phyloP scores from a whole-genome alignment of 1,140 invertebrate species.

The Phymorhynchus buccinoides region DNA sequence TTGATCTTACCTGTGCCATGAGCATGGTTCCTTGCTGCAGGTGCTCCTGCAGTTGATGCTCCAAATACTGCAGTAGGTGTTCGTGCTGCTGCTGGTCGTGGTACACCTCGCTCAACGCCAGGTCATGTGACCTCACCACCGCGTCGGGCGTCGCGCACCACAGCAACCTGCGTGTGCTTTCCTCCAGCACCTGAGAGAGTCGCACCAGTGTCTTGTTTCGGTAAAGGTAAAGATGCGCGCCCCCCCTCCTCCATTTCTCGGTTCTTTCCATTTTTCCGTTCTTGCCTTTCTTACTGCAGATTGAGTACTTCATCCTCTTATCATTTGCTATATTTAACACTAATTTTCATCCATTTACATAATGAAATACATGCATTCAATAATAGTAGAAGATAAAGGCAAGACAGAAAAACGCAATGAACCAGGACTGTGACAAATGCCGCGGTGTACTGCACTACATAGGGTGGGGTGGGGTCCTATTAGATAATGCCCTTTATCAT shows the following conservation, averaged over 20 bases:
- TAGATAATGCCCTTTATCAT: too few relatives aligned
- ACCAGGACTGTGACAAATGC: too few relatives aligned
- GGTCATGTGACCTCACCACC: constrained; percentile 50
- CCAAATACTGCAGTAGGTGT: constrained; percentile 32
- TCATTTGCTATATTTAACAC: too few relatives aligned
- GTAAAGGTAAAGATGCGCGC: background rate
- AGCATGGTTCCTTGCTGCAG: background rate
- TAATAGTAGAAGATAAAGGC: background rate
- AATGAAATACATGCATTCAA: too few relatives aligned
- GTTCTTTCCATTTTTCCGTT: background rate
- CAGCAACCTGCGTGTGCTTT: constrained; percentile 48
- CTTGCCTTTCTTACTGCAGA: background rate
- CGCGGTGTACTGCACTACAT: too few relatives aligned
- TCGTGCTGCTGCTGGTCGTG: constrained; percentile 62
- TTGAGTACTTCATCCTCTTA: background rate
- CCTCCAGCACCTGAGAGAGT: constrained; percentile 33
- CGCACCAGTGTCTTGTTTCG: background rate
- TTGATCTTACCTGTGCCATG: constrained; percentile 29
- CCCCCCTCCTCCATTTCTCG: background rate
- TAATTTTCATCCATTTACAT: too few relatives aligned
- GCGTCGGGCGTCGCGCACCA: constrained; percentile 60
- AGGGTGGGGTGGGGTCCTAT: too few relatives aligned
- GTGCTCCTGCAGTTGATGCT: background rate
- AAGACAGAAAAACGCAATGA: too few relatives aligned
- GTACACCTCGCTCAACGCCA: constrained; percentile 48